A percentile compares a stretch with the other conserved stretches of the same genome.
Conservation (phyloP, 2,113 vertebrate species). For the Apodemus sylvaticus region DNA sequence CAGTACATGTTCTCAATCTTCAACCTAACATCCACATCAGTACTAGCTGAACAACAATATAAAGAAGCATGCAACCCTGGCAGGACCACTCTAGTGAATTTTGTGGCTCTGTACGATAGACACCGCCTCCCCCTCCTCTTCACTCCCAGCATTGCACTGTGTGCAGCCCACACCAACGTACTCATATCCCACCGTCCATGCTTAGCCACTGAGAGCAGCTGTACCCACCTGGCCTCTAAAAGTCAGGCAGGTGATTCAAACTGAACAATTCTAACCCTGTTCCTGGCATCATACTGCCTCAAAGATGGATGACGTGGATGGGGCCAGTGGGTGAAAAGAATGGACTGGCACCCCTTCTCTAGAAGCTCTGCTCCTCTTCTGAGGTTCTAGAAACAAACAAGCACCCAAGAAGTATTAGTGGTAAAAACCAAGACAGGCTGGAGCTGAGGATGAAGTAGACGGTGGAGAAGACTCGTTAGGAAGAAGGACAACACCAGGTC, state of each 20-base stretch:
- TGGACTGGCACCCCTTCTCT: too few relatives aligned
- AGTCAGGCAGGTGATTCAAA: neutral
- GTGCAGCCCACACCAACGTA: neutral
- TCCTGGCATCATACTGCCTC: neutral
- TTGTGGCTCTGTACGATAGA: neutral
- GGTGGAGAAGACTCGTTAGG: neutral
- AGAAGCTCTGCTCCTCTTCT: neutral
- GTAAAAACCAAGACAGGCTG: neutral
- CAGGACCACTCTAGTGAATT: neutral
- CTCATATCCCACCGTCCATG: neutral
- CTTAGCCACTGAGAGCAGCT: neutral
- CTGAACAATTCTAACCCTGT: neutral
- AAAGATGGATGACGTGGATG: neutral
- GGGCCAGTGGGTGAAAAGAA: neutral
- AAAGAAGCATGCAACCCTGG: neutral
- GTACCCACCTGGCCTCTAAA: neutral
- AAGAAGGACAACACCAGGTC: neutral
- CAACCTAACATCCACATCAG: neutral
- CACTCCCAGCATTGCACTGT: neutral
- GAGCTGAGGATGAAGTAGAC: neutral
- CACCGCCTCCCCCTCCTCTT: neutral
- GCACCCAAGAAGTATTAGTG: neutral
- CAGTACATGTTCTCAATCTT: neutral
- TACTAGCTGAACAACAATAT: neutral
- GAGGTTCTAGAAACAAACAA: neutral